These are phyloP conservation scores for Eolophus roseicapilla DNA, from an alignment of 2,113 vertebrate species.

Conservation along the genomic window DNA sequence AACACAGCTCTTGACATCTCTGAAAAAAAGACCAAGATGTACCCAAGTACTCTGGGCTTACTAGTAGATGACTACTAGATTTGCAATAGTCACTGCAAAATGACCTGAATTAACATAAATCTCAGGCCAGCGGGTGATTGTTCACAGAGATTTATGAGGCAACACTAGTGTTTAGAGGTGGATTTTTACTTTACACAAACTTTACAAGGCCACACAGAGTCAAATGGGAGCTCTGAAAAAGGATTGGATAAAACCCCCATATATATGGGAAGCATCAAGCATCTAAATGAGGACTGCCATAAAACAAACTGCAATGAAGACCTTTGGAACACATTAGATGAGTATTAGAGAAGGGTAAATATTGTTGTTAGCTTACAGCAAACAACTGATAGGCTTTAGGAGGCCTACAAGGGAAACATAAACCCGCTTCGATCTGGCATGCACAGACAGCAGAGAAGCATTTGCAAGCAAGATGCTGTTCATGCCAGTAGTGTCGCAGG, in stretches of 20 bases:
- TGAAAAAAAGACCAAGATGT: background rate
- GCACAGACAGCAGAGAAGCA: background rate
- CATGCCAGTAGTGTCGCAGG: background rate
- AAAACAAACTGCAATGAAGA: background rate
- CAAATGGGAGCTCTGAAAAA: background rate
- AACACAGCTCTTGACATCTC: background rate
- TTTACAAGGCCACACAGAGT: background rate
- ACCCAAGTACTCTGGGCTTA: background rate
- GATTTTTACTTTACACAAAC: background rate
- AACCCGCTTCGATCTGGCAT: background rate
- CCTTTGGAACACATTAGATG: background rate
- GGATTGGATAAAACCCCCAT: background rate
- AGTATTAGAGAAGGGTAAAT: conserved; percentile 9
- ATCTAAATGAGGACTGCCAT: background rate
- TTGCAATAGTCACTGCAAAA: background rate
- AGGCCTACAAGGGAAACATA: background rate
- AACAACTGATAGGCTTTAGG: background rate
- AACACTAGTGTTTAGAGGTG: background rate
- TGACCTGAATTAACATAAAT: background rate
- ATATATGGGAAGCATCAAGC: accelerated
- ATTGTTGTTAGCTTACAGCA: background rate
- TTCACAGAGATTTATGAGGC: background rate
- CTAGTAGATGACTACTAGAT: background rate
- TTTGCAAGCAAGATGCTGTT: background rate
- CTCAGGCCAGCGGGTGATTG: background rate